phyloP scores from a whole-genome alignment of 2,113 vertebrate genomes.

The Pogonocichla stellata region DNA sequence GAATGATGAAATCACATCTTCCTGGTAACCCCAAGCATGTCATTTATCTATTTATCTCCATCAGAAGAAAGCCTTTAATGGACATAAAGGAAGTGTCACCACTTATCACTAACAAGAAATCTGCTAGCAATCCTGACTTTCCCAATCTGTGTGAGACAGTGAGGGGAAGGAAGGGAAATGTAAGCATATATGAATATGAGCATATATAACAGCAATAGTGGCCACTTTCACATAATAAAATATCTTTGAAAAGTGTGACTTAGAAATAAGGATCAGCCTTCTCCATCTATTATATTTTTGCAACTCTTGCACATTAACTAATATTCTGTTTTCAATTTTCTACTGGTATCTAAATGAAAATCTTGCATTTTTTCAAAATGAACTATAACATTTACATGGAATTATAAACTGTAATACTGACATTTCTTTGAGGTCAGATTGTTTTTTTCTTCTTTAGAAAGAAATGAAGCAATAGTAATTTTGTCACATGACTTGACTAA shows the following conservation, averaged over 20 bases:
- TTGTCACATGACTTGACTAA: background rate
- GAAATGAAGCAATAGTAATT: slow-evolving; percentile 35
- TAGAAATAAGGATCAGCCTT: background rate
- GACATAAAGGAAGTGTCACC: slow-evolving; percentile 71
- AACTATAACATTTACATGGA: background rate
- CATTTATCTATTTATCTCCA: slow-evolving; percentile 74
- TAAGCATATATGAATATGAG: background rate
- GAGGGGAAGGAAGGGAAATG: background rate
- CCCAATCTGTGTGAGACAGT: background rate
- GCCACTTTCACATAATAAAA: background rate
- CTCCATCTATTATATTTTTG: background rate
- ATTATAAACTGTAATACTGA: background rate
- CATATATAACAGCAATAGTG: background rate
- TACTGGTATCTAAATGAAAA: background rate
- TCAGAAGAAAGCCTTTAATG: slow-evolving; percentile 65
- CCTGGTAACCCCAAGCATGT: slow-evolving; percentile 63
- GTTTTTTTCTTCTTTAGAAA: background rate
- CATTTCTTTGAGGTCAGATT: slow-evolving; percentile 33
- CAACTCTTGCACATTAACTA: background rate
- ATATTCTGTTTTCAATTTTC: background rate
- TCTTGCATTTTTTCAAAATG: background rate
- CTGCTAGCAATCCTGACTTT: slow-evolving; percentile 34
- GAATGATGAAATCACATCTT: slow-evolving; percentile 72
- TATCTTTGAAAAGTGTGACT: background rate
- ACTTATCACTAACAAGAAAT: slow-evolving; percentile 70